A percentile compares a stretch with the other conserved stretches of the same genome.
phyloP scores from a whole-genome alignment of 2,888 invertebrate genomes.

The Oasisia sp. region DNA sequence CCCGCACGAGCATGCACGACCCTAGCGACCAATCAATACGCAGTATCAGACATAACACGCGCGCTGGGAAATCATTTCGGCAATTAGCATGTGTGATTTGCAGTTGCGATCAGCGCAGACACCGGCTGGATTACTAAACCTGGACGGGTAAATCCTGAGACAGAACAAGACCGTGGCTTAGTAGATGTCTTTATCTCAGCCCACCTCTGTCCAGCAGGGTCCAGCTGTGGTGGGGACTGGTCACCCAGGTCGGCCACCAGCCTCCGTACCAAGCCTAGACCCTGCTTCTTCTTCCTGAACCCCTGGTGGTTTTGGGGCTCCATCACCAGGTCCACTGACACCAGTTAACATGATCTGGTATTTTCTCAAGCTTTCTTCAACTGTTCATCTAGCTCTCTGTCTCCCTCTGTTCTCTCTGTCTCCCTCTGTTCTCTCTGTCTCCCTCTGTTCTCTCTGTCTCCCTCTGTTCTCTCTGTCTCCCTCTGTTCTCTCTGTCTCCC shows the following conservation, averaged over 20 bases:
- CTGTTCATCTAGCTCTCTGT: too few species aligned
- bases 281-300: too few species aligned
- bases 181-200: background rate
- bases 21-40: background rate
- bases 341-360: too few species aligned
- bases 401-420: too few species aligned
- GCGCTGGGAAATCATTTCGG: background rate
- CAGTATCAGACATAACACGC: background rate
- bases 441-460: too few species aligned
- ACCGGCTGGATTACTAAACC: background rate
- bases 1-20: background rate
- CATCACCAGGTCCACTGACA: too few species aligned
- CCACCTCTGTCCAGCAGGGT: background rate
- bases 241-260: background rate
- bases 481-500: too few species aligned
- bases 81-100: slow-evolving; percentile 17
- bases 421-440: too few species aligned
- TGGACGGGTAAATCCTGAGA: background rate
- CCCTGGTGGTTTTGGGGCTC: too few species aligned
- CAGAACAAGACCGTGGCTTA: background rate
- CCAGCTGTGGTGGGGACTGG: background rate
- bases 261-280: background rate
- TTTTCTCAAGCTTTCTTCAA: too few species aligned
- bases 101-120: slow-evolving; percentile 1
- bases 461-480: too few species aligned